Evolutionary conservation across 30 jellyfish, hydroid and myxozoan species (phyloP), one percentile per base, ranked within the genome.

Genomic region (Clytia hemisphaerica): DNA sequence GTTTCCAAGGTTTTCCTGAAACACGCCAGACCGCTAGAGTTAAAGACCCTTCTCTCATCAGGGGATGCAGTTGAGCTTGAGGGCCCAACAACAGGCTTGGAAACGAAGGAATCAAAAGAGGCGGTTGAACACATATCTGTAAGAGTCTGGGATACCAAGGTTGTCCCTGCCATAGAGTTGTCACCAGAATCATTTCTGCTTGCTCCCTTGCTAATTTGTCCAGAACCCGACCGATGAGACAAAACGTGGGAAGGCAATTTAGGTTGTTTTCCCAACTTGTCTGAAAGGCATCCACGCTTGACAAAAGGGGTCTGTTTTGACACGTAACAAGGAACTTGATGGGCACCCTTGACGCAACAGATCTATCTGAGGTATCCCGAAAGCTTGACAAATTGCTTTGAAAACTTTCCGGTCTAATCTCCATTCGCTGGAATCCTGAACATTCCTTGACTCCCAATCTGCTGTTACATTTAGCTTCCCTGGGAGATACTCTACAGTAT

Each of bases 351-450:
- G n/a, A n/a, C n/a, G n/a, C n/a, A n/a, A 71, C 14, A 51, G 83
- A 9, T 68, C 73, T 48, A 68, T 35, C 27, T 40, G 35, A 18
- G 80, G 80, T 35, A 44, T 22, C 51, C 80, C 80, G 31, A 68
- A 16, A 29, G 22, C 25, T 16, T 44, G 71, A 51, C 80, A 68
- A 57, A 68, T 40, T 18, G 22, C 19, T 44, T 68, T 71, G 30
- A 68, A 68, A 3, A 68, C 29, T 48, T 44, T 38, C 22, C 45
- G 80, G 4, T 40, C 21, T 51, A 44, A 71, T 49, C 25, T 26
- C 80, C 75, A 68, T 49, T 68, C 51, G 74, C 80, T 68, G 71
- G 80, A 68, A 46, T 42, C 80, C 80, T 47, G 73, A 26, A 57
- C 25, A 38, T 68, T 47, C 35, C 80, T 47, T 27, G 80, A 68